Percentiles rank a stretch among this genome's conserved stretches.
Conservation (phyloP, 2,888 invertebrate genomes). For the Ceratothoa steindachneri region DNA sequence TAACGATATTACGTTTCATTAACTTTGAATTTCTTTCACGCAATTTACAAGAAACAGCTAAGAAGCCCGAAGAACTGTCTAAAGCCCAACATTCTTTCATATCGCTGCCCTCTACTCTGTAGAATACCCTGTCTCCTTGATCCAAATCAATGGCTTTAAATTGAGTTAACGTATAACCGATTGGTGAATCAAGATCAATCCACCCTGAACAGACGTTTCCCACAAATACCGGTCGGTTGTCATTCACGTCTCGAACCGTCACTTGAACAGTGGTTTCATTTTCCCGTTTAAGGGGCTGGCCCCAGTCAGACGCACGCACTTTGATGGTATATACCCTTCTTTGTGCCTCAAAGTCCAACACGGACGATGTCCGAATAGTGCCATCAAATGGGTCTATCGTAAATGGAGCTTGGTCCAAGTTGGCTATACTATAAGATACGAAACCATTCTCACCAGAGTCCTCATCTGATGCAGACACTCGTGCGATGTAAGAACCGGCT, state of each 20-base stretch:
- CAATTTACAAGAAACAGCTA: conserved; percentile 81
- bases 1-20: conserved; percentile 14
- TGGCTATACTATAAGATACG: conserved; percentile 89
- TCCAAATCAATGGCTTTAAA: conserved; percentile 92
- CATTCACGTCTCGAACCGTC: conserved; percentile 78
- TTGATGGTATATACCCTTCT: conserved; percentile 73
- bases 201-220: conserved; percentile 76
- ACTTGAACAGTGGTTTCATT: conserved; percentile 83
- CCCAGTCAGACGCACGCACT: conserved; percentile 92
- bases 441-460: conserved; percentile 93
- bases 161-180: conserved; percentile 76
- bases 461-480: conserved; percentile 76
- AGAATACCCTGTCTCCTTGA: conserved; percentile 80
- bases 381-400: conserved; percentile 92
- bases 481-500: conserved; percentile 75
- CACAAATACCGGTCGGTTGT: conserved; percentile 73
- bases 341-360: conserved; percentile 88
- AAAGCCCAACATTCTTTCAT: conserved; percentile 83
- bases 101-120: conserved; percentile 80
- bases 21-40: conserved; percentile 49
- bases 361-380: conserved; percentile 71
- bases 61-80: conserved; percentile 72
- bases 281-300: conserved; percentile 79
- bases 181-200: conserved; percentile 68
- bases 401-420: conserved; percentile 74